phyloP scores from a whole-genome alignment of 2,113 vertebrate species.

The Hippolais icterina region DNA sequence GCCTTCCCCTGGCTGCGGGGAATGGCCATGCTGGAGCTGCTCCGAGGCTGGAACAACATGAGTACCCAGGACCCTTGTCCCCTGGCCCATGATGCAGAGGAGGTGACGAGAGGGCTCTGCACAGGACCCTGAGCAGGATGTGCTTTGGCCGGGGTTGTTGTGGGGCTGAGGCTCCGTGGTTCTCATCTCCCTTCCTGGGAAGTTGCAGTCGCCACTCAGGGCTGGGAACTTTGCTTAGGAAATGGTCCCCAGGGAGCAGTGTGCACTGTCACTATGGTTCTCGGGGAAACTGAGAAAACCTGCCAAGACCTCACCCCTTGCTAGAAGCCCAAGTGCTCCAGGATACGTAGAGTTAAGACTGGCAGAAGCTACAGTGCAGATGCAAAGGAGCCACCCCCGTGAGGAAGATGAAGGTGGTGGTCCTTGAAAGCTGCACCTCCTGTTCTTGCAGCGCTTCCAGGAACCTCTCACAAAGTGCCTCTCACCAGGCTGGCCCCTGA shows the following conservation, averaged over 20 bases:
- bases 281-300: background rate
- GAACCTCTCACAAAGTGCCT: fast-evolving
- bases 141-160: background rate
- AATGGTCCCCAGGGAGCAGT: background rate
- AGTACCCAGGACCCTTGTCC: background rate
- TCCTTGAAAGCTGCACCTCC: background rate
- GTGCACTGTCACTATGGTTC: background rate
- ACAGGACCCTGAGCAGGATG: background rate
- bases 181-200: background rate
- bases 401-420: fast-evolving
- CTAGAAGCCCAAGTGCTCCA: background rate
- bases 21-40: background rate
- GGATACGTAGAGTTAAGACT: fast-evolving
- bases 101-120: background rate
- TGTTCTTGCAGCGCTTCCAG: background rate
- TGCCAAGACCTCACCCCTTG: background rate
- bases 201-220: background rate
- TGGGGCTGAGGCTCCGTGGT: background rate
- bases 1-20: background rate
- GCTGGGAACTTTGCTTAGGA: background rate
- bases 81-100: background rate
- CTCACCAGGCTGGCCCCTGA: background rate
- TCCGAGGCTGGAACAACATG: background rate
- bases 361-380: background rate
- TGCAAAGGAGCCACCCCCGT: background rate